Evolutionary conservation across 2,113 vertebrate genomes (phyloP), one percentile per base, ranked within the genome.

Genomic region (Pholis gunnellus): DNA sequence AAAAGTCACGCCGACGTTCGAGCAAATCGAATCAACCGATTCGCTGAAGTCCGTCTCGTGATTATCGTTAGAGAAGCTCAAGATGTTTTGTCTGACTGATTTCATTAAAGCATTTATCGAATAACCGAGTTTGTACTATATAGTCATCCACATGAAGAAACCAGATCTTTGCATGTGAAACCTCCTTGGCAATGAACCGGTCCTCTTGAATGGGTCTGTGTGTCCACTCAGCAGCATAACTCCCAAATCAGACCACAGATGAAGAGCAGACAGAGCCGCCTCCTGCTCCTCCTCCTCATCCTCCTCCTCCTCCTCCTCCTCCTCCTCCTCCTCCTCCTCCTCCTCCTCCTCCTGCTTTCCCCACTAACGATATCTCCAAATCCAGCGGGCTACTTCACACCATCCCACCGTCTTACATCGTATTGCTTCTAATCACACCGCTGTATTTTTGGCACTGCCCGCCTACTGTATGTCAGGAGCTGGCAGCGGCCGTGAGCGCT

Each of bases 401-500:
- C 66, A 69, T 65, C 79, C 73, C 72, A 64, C 77, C 79, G 36
- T 52, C 78, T 88, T 75, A 78, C 78, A 87, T 81, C 76, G 75
- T 66, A 87, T 78, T 71, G 71, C 77, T 54, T n/a, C 79, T 63
- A 72, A 90, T 85, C 85, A 84, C 40, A 65, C 50, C 40, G 15
- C 38, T 56, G 80, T 81, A 78, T 75, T 85, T 72, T 64, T 91
- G 88, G 85, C 87, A 64, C 25, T 3, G 38, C 75, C 73, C 73
- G 70, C 86, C 80, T 88, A 81, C 88, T 90, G 85, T 88, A 88
- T 90, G 83, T 84, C 82, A 81, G 82, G 50, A 82, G 73, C 50
- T 87, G 88, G 87, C 88, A 82, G 77, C 52, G n/a, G 68, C 46
- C n/a, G 3, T 1, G 17, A 85, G 83, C 69, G 56, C 66, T 4